Conservation (phyloP, 2,797 vertebrate genomes). For the Tadarida brasiliensis region DNA sequence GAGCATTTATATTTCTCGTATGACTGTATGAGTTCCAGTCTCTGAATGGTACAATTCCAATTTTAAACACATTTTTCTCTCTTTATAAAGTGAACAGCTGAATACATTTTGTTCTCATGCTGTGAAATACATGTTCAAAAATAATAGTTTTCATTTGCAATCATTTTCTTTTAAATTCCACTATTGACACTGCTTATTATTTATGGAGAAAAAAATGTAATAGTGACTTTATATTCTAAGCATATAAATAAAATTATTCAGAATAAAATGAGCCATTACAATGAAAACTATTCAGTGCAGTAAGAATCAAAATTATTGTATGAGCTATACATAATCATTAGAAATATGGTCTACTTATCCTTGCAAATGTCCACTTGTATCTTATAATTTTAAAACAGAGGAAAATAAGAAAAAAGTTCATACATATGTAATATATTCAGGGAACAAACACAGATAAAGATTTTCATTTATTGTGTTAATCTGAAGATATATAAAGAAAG, state of each 20-base stretch:
- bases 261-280: neutral
- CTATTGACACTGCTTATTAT: constrained; percentile 10
- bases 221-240: constrained; percentile 18
- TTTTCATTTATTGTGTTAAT: neutral
- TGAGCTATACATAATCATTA: neutral
- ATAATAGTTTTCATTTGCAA: constrained; percentile 50
- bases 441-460: neutral
- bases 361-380: neutral
- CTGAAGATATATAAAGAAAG: neutral
- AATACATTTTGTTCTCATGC: constrained; percentile 63
- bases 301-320: constrained; percentile 8
- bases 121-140: constrained; percentile 61
- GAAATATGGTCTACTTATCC: neutral
- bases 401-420: neutral
- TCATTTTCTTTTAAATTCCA: constrained; percentile 23
- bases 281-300: constrained; percentile 1
- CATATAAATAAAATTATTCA: constrained; percentile 47
- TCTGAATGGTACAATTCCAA: constrained; percentile 59
- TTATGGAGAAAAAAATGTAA: constrained; percentile 43
- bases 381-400: neutral
- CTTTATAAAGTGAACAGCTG: constrained; percentile 66
- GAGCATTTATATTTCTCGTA: constrained; percentile 54
- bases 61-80: constrained; percentile 70
- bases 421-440: neutral
- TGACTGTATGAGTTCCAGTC: constrained; percentile 1